Evolutionary conservation across 2,113 vertebrate species (phyloP), one percentile per base, ranked within the genome.

Genomic region (Pan paniscus): DNA sequence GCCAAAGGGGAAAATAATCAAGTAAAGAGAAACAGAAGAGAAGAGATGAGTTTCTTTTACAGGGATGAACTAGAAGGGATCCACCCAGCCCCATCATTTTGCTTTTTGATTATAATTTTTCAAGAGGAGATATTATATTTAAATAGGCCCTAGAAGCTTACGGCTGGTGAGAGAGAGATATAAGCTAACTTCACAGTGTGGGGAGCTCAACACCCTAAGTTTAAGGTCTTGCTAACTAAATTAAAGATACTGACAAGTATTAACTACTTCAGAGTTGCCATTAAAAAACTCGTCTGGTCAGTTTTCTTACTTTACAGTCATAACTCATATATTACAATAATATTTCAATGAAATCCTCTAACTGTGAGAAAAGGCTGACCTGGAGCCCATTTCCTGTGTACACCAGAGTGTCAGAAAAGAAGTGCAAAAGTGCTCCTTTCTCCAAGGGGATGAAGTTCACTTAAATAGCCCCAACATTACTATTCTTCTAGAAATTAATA

Each of bases 141-240:
- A 59, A 59, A 67, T 27, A 92, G 55, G 11, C 70, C 13, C 23
- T 38, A 61, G 52, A 61, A 57, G 20, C 48, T 93, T 27, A 4
- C 1, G 59, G 16, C 25, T 72, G 32, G 32, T 86, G 48, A 35
- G 25, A 38, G 7, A 79, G 57, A 64, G n/a, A 52, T 35, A 7
- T 0, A 16, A 17, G 30, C 32, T 89, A 70, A 82, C 52, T 43
- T 78, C 67, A 82, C 13, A 6, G 12, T 6, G 1, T n/a, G 27
- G 52, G 25, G 43, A 78, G 40, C 14, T 88, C 55, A 89, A 83
- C 43, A 50, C 4, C 12, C 35, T 68, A 81, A 55, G 5, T 85
- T 92, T 50, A 70, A 86, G 67, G 76, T 90, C 89, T 87, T 89
- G 10, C 35, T 79, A 67, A 90, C 55, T 78, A 82, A 92, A 75